Evolutionary conservation across 1,140 invertebrate species (phyloP), one percentile per base, ranked within the genome.

Genomic region (Rhopalosiphum maidis): DNA sequence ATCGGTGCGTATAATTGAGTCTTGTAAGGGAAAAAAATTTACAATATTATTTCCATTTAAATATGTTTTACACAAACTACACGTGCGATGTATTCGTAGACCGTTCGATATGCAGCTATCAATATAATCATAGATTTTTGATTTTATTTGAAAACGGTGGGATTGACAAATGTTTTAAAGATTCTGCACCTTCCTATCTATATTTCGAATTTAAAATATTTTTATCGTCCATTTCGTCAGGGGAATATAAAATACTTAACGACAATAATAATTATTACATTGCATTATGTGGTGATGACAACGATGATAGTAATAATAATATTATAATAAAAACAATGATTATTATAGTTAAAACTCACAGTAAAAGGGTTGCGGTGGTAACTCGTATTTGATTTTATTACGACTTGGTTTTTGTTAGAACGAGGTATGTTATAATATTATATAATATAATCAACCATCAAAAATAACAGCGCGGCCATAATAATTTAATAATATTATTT

Each of bases 221-320:
- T 77, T 68, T 68, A 68, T 18, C 30, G n/a, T 30, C 60, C 60
- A 1, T 30, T 9, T 11, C 11, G 60, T 68, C 25, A 18, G 30
- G 15, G 15, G 1, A n/a, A 77, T 77, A 25, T 60, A 25, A n/a
- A n/a, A 77, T 77, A n/a, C n/a, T n/a, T 18, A n/a, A n/a, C 18
- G 4, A n/a, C 30, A 30, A 0, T 68, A 68, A 68, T 77, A 77
- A 77, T 68, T 68, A 68, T 18, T n/a, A 68, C 4, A n/a, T n/a
- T n/a, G 30, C 18, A 4, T n/a, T 5, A 4, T n/a, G 30, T n/a
- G 30, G 15, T 77, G 15, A 77, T n/a, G 30, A 4, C 18, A n/a
- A n/a, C n/a, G 60, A n/a, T n/a, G 60, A 77, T 77, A 77, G 15
- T 77, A 68, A 77, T 77, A n/a, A 77, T 77, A 60, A 60, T n/a